phyloP scores from a whole-genome alignment of 92 coral and sea anemone species.

The Porites evermanni region DNA sequence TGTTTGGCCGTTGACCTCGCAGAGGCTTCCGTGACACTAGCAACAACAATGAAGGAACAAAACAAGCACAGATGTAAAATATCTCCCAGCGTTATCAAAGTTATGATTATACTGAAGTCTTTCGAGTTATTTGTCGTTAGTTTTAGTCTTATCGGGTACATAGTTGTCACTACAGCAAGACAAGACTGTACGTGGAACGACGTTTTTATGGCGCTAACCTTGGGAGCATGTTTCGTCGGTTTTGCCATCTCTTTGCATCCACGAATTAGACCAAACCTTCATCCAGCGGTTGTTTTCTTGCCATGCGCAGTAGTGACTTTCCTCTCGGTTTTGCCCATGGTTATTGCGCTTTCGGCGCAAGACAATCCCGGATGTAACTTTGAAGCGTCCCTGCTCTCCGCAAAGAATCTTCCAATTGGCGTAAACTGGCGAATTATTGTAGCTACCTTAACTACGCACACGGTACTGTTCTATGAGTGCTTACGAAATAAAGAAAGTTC shows the following conservation, averaged over 20 bases:
- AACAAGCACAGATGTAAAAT: background rate
- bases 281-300: conserved; percentile 46
- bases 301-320: conserved; percentile 50
- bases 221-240: conserved; percentile 49
- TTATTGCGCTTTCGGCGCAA: conserved; percentile 43
- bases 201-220: conserved; percentile 29
- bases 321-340: conserved; percentile 22
- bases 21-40: conserved; percentile 24
- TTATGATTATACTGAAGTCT: conserved; percentile 12
- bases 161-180: conserved; percentile 38
- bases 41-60: background rate
- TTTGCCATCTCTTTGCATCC: conserved; percentile 46
- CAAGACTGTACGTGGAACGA: conserved; percentile 56
- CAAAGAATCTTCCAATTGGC: conserved; percentile 24
- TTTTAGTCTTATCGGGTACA: conserved; percentile 13
- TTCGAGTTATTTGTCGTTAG: conserved; percentile 30
- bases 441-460: conserved; percentile 20
- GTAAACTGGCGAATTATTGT: conserved; percentile 17
- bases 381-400: conserved; percentile 26
- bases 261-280: conserved; percentile 42
- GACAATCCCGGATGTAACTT: conserved; percentile 44
- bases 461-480: conserved; percentile 33
- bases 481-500: conserved; percentile 14
- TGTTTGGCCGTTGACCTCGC: conserved; percentile 38
- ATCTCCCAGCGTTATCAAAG: background rate